A percentile compares a stretch with the other conserved stretches of the same genome.
Evolutionary conservation across 1,140 invertebrate species (phyloP).

Genomic region (Bombus confusus): DNA sequence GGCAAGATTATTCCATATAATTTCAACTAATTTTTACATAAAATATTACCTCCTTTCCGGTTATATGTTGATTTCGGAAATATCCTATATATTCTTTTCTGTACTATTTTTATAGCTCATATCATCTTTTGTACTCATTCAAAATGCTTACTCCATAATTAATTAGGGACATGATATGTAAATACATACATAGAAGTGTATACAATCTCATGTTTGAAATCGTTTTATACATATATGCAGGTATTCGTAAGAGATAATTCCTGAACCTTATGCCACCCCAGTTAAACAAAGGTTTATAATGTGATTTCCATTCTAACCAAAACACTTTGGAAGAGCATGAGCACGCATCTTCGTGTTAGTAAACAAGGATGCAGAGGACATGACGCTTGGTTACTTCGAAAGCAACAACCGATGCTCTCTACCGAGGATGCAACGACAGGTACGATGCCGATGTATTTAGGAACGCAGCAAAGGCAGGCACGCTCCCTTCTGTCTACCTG

Average conservation of each 20-base stretch:
- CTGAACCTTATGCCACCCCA: not conserved
- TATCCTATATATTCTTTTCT: too few relatives aligned
- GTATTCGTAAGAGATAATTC: not conserved
- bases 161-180: not conserved
- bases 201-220: not conserved
- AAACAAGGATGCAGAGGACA: conserved; percentile 42
- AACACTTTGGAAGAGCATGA: conserved; percentile 20
- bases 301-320: conserved; percentile 31
- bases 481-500: conserved; percentile 43
- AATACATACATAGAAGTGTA: not conserved
- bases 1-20: too few relatives aligned
- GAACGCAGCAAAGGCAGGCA: conserved; percentile 48
- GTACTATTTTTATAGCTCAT: not conserved
- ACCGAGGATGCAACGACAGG: conserved; percentile 14
- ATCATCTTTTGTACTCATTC: not conserved
- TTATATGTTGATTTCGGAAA: too few relatives aligned
- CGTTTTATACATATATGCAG: not conserved
- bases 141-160: not conserved
- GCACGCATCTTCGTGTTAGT: conserved; percentile 41
- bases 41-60: too few relatives aligned
- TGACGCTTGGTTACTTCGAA: conserved; percentile 57
- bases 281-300: conserved; percentile 51
- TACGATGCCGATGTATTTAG: conserved; percentile 56
- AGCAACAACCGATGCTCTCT: conserved; percentile 51
- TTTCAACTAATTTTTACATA: too few relatives aligned